phyloP scores from a whole-genome alignment of 2,113 vertebrate species.

The Anolis sagrei region DNA sequence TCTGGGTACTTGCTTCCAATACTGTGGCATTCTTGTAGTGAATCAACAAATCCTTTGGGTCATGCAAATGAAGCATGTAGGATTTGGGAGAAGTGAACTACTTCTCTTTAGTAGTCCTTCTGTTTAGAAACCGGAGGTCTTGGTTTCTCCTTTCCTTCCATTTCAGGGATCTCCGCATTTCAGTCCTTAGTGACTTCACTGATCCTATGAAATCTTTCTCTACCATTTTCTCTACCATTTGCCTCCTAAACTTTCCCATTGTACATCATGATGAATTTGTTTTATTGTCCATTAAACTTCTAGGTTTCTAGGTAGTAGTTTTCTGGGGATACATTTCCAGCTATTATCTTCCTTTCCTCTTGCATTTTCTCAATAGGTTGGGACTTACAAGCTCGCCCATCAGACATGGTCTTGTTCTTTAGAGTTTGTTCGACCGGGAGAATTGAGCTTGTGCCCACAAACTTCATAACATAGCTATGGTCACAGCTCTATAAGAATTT shows the following conservation, averaged over 20 bases:
- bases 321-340: neutral
- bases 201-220: neutral
- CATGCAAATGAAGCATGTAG: too few relatives aligned
- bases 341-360: neutral
- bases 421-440: neutral
- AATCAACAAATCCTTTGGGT: neutral
- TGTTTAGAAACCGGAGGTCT: neutral
- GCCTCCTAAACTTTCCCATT: too few relatives aligned
- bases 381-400: neutral
- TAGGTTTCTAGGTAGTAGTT: neutral
- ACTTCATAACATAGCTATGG: neutral
- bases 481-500: neutral
- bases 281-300: neutral
- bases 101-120: neutral
- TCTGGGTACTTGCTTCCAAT: neutral
- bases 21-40: neutral
- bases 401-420: neutral
- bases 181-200: neutral
- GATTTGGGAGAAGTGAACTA: too few relatives aligned
- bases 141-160: neutral
- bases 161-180: neutral
- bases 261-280: neutral
- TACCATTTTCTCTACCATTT: neutral
- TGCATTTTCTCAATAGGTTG: neutral
- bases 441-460: neutral